Conservation (phyloP, 1,140 invertebrate species). For the Eriocheir sinensis region DNA sequence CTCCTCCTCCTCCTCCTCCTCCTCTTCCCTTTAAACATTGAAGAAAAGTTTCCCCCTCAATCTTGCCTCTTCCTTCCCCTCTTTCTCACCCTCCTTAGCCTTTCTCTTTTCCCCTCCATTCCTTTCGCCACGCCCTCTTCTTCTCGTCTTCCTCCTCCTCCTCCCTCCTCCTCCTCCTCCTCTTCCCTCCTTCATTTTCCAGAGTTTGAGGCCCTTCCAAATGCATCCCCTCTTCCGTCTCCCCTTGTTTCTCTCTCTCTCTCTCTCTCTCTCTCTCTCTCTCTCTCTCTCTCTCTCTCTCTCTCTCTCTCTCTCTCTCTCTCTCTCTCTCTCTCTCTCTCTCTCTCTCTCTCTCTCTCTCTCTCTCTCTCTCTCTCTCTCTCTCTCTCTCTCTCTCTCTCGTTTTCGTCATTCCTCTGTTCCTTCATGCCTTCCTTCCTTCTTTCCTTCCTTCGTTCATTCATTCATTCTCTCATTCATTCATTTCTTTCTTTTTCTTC, state of each 20-base stretch:
- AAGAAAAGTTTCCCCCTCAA: neutral
- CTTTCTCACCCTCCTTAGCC: neutral
- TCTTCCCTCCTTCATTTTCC: neutral
- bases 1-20: neutral
- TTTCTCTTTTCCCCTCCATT: neutral
- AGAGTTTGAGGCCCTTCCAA: neutral
- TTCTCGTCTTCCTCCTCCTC: no score
- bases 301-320: neutral
- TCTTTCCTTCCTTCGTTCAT: neutral
- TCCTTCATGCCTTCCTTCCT: neutral
- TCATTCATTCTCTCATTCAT: neutral
- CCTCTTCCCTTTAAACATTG: neutral
- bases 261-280: neutral
- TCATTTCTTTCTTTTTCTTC: neutral
- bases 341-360: slow-evolving; percentile 45
- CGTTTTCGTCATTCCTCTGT: no score
- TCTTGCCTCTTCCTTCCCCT: slow-evolving; percentile 18
- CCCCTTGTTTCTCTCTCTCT: slow-evolving; percentile 23
- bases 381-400: neutral
- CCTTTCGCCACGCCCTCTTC: neutral
- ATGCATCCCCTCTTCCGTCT: neutral
- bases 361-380: slow-evolving; percentile 31
- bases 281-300: neutral
- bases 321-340: neutral
- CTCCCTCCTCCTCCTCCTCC: neutral